Evolutionary conservation across 2,888 invertebrate genomes (phyloP), one percentile per base, ranked within the genome.

Genomic region (Fabriciana adippe): DNA sequence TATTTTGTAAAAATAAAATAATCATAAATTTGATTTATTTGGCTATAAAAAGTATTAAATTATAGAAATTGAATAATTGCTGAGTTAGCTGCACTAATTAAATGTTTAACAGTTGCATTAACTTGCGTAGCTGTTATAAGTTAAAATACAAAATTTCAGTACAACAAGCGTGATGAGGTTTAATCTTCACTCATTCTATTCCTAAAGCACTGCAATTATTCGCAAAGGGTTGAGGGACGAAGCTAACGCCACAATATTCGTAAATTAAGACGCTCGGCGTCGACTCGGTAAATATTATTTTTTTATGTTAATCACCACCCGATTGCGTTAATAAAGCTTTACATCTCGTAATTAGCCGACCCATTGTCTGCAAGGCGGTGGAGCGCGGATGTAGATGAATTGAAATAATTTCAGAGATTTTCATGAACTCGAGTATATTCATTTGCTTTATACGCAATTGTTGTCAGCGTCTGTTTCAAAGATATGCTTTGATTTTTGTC

Each of bases 311-410:
- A 92, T 92, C 84, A 88, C 87, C 84, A 78, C 83, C 87, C 87
- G 88, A 91, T 91, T 89, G 90, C 88, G 90, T 89, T 92, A 90
- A 92, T 92, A 91, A 92, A 92, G 89, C 88, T 89, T 89, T 90
- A 90, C 90, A 90, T 90, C 87, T 87, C 83, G 87, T 91, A 92
- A 92, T 92, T 92, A 90, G 73, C 68, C 71, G 72, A 50, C 51
- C 71, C 68, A 73, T 73, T 73, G 73, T 73, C 73, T 73, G 70
- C 62, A 77, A 86, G 85, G 85, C 85, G 84, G 80, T 72, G 81
- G 81, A 81, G 85, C 83, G 85, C 76, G 76, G 79, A 78, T 75
- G 81, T 72, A 73, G 75, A 74, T 71, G 72, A 73, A 76, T 70
- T 71, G 73, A 72, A 75, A 75, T 73, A 75, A 76, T 72, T 75